Percentiles rank a stretch among this genome's conserved stretches.
These are phyloP conservation scores for Andrena minutula DNA, from an alignment of 2,888 invertebrate species.

Conservation along the genomic window DNA sequence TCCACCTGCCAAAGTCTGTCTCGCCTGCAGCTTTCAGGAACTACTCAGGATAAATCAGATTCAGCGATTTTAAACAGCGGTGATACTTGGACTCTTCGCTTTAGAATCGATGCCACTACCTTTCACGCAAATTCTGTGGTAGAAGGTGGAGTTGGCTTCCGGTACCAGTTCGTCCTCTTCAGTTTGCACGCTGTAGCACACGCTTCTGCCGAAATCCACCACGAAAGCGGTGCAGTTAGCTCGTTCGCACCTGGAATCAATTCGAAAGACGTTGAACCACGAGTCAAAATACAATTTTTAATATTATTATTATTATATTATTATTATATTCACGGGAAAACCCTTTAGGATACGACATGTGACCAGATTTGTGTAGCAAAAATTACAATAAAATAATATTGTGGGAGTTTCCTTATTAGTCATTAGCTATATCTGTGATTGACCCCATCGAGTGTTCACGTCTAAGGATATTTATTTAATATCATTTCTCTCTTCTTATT, in stretches of 20 bases:
- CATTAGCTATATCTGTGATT: not conserved
- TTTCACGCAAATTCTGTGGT: conserved; percentile 88
- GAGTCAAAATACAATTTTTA: not conserved
- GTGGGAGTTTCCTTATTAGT: not conserved
- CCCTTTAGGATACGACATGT: no score
- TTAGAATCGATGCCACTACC: conserved; percentile 79
- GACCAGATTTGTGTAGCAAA: no score
- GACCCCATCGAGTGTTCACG: not conserved
- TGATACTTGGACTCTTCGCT: not conserved
- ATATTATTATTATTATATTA: no score
- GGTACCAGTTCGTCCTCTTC: conserved; percentile 80
- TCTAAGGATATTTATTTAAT: no score
- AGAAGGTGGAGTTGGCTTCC: conserved; percentile 88
- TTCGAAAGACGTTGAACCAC: not conserved
- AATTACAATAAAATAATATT: no score
- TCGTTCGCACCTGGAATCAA: conserved; percentile 74
- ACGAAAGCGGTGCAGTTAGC: conserved; percentile 80
- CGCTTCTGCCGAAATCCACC: conserved; percentile 77
- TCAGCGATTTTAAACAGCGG: not conserved
- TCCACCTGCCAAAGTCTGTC: conserved; percentile 91
- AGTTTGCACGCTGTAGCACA: conserved; percentile 75
- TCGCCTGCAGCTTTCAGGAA: conserved; percentile 86
- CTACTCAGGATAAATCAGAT: conserved; percentile 77
- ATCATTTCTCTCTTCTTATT: no score
- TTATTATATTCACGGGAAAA: no score